Conservation (phyloP, 2,797 vertebrate genomes). For the Myotis vivesi region DNA sequence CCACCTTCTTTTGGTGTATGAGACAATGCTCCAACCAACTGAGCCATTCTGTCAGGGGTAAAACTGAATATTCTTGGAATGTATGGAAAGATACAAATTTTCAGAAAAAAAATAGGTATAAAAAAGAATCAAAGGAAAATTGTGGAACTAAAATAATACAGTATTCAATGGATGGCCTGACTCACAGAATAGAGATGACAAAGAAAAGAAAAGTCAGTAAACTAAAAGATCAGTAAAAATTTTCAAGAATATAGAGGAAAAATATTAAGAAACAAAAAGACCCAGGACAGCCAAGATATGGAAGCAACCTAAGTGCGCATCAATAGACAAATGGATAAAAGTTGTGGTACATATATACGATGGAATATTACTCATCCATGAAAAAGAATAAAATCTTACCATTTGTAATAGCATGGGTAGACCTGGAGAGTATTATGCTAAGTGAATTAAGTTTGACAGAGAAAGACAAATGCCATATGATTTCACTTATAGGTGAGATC, state of each 20-base stretch:
- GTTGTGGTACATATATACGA: too few species aligned
- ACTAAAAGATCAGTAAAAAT: neutral
- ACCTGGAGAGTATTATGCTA: neutral
- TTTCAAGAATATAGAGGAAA: neutral
- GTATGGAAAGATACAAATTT: neutral
- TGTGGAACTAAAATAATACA: neutral
- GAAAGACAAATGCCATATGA: neutral
- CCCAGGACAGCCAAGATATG: neutral
- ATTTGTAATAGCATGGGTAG: neutral
- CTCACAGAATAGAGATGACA: neutral
- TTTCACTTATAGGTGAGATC: neutral
- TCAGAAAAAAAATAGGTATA: neutral
- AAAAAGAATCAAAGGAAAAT: neutral
- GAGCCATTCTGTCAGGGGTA: neutral
- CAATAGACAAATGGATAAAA: neutral
- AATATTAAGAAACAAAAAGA: neutral
- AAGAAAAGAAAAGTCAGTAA: neutral
- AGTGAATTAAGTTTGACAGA: neutral
- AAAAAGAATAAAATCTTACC: neutral
- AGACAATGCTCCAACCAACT: neutral
- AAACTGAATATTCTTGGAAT: neutral
- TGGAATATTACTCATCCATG: neutral
- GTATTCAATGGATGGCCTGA: neutral
- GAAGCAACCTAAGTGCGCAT: neutral
- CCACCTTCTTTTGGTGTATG: neutral